Evolutionary conservation across 2,888 invertebrate genomes (phyloP), one percentile per base, ranked within the genome.

Genomic region (Machimus rusticus): DNA sequence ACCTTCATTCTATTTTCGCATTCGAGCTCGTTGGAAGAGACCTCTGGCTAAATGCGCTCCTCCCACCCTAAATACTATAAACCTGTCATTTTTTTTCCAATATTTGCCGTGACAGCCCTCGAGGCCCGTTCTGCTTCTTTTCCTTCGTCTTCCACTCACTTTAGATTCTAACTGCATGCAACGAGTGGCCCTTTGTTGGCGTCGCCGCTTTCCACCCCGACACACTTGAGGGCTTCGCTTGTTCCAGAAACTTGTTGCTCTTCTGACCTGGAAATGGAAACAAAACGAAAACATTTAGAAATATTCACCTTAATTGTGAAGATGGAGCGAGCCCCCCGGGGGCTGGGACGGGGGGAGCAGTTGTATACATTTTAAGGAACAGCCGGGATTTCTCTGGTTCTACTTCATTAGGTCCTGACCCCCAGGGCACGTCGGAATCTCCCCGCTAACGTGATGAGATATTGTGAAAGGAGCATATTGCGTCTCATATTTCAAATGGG

Each of bases 1-100:
- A 89, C 90, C 89, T 89, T 90, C 90, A 90, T 90, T 55, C 87
- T 89, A 19, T 12, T 28, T 78, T 74, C 55, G 87, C 88, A 88
- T 88, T 88, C 87, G 88, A 81, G 57, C 87, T 46, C 87, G 28
- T 9, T 87, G 6, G 82, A 34, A 19, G 57, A 51, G 55, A 37
- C 37, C 37, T 74, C 39, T 31, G 81, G 57, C 51, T 78, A 9
- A 43, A 87, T 87, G 28, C 66, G 57, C 46, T 46, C 77, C 51
- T 66, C 46, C 37, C 87, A n/a, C 78, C 79, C 55, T 77, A 77
- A 87, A 87, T 88, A 88, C 87, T 88, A 88, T 88, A 86, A 88
- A 23, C 39, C 31, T 55, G 85, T 76, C 88, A 88, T 88, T 74
- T 51, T 88, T 74, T 51, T 85, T 85, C 74, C 46, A 74, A 85